phyloP scores from a whole-genome alignment of 1,140 invertebrate genomes.

The Ptiloglossa arizonensis region DNA sequence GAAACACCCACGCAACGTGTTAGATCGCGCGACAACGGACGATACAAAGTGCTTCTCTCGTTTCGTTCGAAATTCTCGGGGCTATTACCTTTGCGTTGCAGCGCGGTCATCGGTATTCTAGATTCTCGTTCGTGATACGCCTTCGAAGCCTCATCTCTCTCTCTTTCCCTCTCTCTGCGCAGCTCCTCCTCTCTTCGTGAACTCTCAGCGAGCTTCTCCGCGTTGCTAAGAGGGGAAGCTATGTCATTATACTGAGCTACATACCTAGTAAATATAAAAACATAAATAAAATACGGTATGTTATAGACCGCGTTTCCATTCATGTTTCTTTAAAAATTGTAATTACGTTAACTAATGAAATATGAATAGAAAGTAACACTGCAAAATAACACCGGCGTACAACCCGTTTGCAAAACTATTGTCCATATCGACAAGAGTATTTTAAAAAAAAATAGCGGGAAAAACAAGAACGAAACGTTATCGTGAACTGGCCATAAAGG shows the following conservation, averaged over 20 bases:
- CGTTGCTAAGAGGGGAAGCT: constrained; percentile 80
- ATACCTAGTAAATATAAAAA: constrained; percentile 79
- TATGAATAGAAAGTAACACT: constrained; percentile 8
- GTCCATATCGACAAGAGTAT: neutral
- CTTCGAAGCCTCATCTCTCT: constrained; percentile 77
- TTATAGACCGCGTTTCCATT: constrained; percentile 53
- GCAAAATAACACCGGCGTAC: constrained; percentile 7
- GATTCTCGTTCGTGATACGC: constrained; percentile 79
- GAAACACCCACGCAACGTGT: neutral
- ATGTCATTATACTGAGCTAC: constrained; percentile 81
- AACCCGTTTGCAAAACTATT: neutral
- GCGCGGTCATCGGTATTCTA: constrained; percentile 71
- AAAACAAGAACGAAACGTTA: constrained; percentile 31
- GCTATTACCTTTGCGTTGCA: constrained; percentile 77
- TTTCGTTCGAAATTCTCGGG: no score
- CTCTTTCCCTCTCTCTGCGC: constrained; percentile 76
- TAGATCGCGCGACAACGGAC: neutral
- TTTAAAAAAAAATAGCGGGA: constrained; percentile 23
- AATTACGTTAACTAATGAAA: constrained; percentile 1
- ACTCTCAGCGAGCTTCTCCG: constrained; percentile 78
- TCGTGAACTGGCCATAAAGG: constrained; percentile 39
- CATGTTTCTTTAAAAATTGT: constrained; percentile 33
- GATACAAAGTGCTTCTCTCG: no score
- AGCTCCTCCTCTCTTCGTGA: constrained; percentile 78
- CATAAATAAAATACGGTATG: constrained; percentile 64